Evolutionary conservation across 1,140 invertebrate species (phyloP), one percentile per base, ranked within the genome.

Genomic region (Drosophila kohkoa): DNA sequence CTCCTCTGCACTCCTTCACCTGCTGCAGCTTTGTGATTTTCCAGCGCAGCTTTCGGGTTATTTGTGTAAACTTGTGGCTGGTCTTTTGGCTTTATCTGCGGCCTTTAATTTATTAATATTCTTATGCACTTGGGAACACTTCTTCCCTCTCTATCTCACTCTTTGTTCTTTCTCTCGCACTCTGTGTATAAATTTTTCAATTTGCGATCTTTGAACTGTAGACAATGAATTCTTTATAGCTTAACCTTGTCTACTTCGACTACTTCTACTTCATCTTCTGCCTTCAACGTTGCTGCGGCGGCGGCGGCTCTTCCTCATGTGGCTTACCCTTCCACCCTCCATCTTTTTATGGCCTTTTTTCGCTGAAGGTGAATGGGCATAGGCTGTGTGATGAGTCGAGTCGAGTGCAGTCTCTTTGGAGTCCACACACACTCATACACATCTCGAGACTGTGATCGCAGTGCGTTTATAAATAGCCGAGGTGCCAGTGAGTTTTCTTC

Each of bases 61-160:
- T 75, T 85, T 79, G 81, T 81, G 78, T 70, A 77, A 75, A 77
- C 59, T 75, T 77, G 64, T 75, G 71, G 59, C 64, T 89, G 67
- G 48, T 73, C 81, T 79, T 75, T 82, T 71, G 82, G 73, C 82
- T 73, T 66, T 89, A 88, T 88, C 85, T 89, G 71, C 62, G 71
- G 85, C 81, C 86, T 89, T 89, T 89, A 89, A 89, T 89, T 89
- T 89, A 89, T 88, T 89, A 89, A 89, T 89, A 81, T 89, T 81
- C 82, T 79, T 82, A 81, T 67, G 79, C 79, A 74, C 78, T 25
- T 76, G 67, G 75, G 41, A 43, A 81, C 78, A 81, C 85, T 80
- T 45, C 38, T 62, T 49, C 52, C 45, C 38, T 57, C 10, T 45
- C 45, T 30, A 6, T 48, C 16, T 2, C 13, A 35, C 60, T 63